Evolutionary conservation across 2,113 vertebrate genomes (phyloP), one percentile per base, ranked within the genome.

Genomic region (Anser cygnoides): DNA sequence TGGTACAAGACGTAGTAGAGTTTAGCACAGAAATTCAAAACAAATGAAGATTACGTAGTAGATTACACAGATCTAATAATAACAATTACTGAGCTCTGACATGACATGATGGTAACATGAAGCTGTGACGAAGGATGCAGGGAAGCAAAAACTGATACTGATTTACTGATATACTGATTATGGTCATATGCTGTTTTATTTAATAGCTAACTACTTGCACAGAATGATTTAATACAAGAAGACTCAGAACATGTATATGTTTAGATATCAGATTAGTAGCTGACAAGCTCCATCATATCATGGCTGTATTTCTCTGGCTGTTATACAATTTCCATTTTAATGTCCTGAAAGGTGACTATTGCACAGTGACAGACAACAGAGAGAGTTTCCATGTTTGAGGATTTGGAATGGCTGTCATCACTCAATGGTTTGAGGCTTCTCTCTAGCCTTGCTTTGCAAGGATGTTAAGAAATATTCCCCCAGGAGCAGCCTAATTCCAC

Each of bases 171-270:
- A 41, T 46, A 17, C 29, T 68, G 93, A 86, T 81, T 26, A 44
- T 55, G 71, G 73, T 54, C 89, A 66, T 33, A 80, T n/a, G 11
- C 46, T 61, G 31, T 52, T 96, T 90, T 92, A 84, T 78, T 94
- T 43, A 80, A 59, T 90, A 95, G 83, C 75, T 86, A 62, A 93
- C 76, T 52, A 29, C 67, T 78, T 73, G 54, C 90, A 44, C 33
- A 39, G 50, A 75, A 61, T 84, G 95, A 96, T 96, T 94, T 96
- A 93, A 97, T 84, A 80, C 33, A 17, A 87, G 84, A 59, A 89
- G 95, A 95, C 87, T 50, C 37, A 84, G 75, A 91, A 90, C 79
- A 81, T 70, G 73, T 1, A 70, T 58, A 71, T 73, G 66, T 55
- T 78, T 76, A 76, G 87, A 39, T 78, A 93, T 28, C 90, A 92